These are phyloP conservation scores for Megatriorchis doriae DNA, from an alignment of 2,113 vertebrate genomes.

Conservation along the genomic window DNA sequence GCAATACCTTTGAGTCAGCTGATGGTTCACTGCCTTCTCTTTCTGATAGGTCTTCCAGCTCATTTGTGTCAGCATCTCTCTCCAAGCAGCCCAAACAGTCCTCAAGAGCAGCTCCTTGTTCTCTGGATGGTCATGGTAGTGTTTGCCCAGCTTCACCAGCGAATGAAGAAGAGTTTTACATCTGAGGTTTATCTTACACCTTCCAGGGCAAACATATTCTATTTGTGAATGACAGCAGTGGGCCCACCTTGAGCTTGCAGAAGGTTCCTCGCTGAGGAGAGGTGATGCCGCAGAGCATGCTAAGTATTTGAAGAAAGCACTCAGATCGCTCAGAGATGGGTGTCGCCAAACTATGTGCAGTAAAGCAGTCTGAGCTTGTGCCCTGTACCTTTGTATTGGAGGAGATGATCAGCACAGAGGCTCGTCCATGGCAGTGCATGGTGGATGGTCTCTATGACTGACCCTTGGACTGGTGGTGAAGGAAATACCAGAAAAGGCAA, in stretches of 20 bases:
- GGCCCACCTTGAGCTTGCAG: not conserved
- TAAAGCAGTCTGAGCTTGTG: not conserved
- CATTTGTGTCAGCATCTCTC: not conserved
- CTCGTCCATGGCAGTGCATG: not conserved
- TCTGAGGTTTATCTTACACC: not conserved
- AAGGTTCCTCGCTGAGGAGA: not conserved
- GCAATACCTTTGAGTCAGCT: constrained; percentile 17
- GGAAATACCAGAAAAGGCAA: not conserved
- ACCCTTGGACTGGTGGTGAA: not conserved
- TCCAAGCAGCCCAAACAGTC: not conserved
- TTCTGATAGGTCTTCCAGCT: constrained; percentile 55
- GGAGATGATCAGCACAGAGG: not conserved
- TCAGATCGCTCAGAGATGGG: not conserved
- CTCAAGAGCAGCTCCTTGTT: not conserved
- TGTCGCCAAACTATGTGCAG: not conserved
- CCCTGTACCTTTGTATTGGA: not conserved
- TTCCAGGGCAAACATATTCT: not conserved
- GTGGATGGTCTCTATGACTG: not conserved
- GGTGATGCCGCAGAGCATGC: not conserved
- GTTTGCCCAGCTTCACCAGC: not conserved
- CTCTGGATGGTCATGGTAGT: not conserved
- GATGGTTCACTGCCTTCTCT: constrained; percentile 8
- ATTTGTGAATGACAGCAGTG: not conserved
- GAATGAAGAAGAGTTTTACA: constrained; percentile 64
- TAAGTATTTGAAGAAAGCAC: not conserved